Percentiles rank a stretch among this genome's conserved stretches.
phyloP scores from a whole-genome alignment of 1,140 invertebrate genomes.

The Oedothorax gibbosus region DNA sequence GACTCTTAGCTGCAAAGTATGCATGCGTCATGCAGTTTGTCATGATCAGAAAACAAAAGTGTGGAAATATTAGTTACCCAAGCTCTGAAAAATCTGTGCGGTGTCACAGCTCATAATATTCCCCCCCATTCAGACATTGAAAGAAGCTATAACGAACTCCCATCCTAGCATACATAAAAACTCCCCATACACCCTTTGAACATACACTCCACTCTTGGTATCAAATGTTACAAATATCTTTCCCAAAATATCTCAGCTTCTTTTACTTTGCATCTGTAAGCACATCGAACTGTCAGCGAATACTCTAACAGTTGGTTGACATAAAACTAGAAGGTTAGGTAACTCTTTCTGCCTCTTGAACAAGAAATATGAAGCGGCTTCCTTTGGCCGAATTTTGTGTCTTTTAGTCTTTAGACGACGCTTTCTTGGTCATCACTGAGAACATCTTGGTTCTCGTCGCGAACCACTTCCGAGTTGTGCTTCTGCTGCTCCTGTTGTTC shows the following conservation, averaged over 20 bases:
- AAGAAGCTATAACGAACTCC: constrained; percentile 3
- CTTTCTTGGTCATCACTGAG: constrained; percentile 54
- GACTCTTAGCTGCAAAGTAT: constrained; percentile 58
- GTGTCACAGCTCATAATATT: constrained; percentile 36
- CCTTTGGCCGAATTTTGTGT: no score
- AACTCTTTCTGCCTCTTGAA: not conserved
- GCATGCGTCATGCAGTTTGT: constrained; percentile 26
- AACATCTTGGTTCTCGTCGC: constrained; percentile 48
- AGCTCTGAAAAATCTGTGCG: constrained; percentile 50
- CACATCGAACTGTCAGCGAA: constrained; percentile 14
- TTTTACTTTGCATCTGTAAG: constrained; percentile 5
- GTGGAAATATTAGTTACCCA: constrained; percentile 42
- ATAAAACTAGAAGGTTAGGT: constrained; percentile 22
- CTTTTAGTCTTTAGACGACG: constrained; percentile 30
- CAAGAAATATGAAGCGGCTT: not conserved
- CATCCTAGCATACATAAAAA: not conserved
- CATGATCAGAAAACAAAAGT: constrained; percentile 1
- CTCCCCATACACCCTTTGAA: constrained; percentile 1
- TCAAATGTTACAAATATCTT: constrained; percentile 22
- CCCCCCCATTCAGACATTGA: constrained; percentile 1
- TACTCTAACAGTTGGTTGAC: constrained; percentile 9
- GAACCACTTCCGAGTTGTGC: not conserved
- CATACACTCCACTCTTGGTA: constrained; percentile 11
- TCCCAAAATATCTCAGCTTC: constrained; percentile 35
- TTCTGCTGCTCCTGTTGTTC: constrained; percentile 30